Conservation (phyloP, 2,888 invertebrate genomes). For the Limnephilus lunatus region DNA sequence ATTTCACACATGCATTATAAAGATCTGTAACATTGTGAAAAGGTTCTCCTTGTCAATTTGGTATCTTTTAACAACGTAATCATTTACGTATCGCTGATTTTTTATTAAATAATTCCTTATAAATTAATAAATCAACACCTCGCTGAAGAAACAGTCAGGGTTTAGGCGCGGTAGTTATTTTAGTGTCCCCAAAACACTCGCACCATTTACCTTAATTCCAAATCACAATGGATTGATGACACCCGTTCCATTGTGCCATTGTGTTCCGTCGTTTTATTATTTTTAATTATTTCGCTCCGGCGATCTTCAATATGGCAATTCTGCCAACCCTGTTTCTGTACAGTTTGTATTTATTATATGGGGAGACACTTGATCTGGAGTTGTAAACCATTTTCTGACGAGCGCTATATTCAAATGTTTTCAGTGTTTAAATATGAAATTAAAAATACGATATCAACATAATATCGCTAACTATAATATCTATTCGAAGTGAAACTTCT, state of each 20-base stretch:
- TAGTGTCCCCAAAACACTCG: slow-evolving; percentile 41
- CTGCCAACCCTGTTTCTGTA: slow-evolving; percentile 39
- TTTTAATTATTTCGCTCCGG: slow-evolving; percentile 55
- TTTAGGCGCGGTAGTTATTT: neutral
- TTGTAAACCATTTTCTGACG: neutral
- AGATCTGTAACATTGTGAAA: neutral
- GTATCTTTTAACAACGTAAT: neutral
- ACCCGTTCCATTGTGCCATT: slow-evolving; percentile 19
- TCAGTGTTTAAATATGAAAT: neutral
- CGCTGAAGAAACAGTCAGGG: neutral
- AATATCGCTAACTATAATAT: neutral
- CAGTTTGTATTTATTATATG: neutral
- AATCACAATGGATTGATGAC: slow-evolving; percentile 52
- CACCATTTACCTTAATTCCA: slow-evolving; percentile 50
- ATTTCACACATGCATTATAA: neutral
- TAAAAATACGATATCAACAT: neutral
- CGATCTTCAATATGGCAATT: slow-evolving; percentile 33
- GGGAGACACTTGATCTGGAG: neutral
- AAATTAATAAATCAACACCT: neutral
- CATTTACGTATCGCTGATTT: neutral
- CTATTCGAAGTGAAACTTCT: too few species aligned
- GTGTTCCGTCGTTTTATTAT: slow-evolving; percentile 48
- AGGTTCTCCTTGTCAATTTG: neutral
- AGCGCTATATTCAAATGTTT: neutral
- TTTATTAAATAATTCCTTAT: neutral